phyloP scores from a whole-genome alignment of 2,113 vertebrate species.

The Tragelaphus strepsiceros region DNA sequence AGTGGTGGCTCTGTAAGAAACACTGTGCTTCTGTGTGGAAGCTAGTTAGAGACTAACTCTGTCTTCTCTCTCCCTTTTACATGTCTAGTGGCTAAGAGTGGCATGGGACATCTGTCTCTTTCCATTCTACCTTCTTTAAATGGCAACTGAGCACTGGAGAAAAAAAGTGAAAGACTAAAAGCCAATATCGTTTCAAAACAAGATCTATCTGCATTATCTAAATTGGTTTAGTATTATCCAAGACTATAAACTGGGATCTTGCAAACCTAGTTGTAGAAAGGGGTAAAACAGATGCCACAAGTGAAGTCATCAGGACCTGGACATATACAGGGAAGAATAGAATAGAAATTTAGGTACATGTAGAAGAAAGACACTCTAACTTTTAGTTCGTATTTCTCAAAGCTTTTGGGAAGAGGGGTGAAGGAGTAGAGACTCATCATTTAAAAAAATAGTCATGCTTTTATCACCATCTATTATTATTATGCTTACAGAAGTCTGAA shows the following conservation, averaged over 20 bases:
- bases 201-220: background rate
- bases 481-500: background rate
- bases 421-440: background rate
- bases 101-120: background rate
- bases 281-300: too few species aligned
- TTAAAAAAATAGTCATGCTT: background rate
- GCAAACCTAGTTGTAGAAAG: background rate
- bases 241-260: background rate
- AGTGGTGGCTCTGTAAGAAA: background rate
- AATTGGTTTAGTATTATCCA: background rate
- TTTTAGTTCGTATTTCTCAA: background rate
- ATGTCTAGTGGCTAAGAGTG: background rate
- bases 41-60: background rate
- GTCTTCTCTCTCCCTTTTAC: background rate
- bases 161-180: background rate
- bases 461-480: background rate
- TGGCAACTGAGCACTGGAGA: background rate
- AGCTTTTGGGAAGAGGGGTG: background rate
- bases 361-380: background rate
- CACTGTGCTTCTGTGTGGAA: background rate
- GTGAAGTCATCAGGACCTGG: background rate
- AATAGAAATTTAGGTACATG: fast-evolving
- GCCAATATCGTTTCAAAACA: background rate
- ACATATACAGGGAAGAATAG: fast-evolving
- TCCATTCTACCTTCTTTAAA: background rate